Base-by-base conservation (phyloP, 2,797 vertebrate genomes). In the Coregonus sp. region DNA sequence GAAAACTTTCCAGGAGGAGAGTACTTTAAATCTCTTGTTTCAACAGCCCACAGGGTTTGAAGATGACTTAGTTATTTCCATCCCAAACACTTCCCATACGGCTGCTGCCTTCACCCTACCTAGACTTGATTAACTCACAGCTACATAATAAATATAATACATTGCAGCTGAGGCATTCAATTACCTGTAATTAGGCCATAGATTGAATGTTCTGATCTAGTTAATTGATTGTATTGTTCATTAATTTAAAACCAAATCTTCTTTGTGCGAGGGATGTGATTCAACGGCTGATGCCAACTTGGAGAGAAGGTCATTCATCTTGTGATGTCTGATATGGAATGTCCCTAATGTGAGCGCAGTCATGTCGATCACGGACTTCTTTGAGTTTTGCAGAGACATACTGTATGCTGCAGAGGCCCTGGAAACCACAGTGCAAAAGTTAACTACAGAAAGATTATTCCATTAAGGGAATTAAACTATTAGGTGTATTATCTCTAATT, bases 211-310 rank as follows among this genome's bases (percentile, higher is more conserved):
- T 92, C 89, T 85, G 89, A 92, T 92, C 80, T 86, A 78, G 78
- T 82, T 88, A 90, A 93, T 91, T 90, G 86, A 91, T 90, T 93
- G 89, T 88, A 92, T 90, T 93, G 88, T 90, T 89, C 86, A 91
- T 91, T 91, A 68, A 91, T 92, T 92, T 88, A 78, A 89, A 90
- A 70, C 82, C 71, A 85, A 82, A 83, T 85, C 80, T 78, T 83
- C 82, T 78, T 81, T 52, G 63, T 40, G 68, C 52, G 77, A 70
- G 65, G 81, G 72, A 75, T 80, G 77, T 69, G 75, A 83, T 79
- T 75, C 67, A 80, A 73, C 69, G 52, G 74, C 51, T 78, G 78
- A 81, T 84, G 82, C 75, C 74, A 72, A 76, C 68, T 70, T 18
- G 18, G 31, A 81, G 71, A 80, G 37, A 76, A 66, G 81, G 73